These are phyloP conservation scores for Centruroides sculpturatus DNA, from an alignment of 1,140 invertebrate genomes.

Conservation along the genomic window DNA sequence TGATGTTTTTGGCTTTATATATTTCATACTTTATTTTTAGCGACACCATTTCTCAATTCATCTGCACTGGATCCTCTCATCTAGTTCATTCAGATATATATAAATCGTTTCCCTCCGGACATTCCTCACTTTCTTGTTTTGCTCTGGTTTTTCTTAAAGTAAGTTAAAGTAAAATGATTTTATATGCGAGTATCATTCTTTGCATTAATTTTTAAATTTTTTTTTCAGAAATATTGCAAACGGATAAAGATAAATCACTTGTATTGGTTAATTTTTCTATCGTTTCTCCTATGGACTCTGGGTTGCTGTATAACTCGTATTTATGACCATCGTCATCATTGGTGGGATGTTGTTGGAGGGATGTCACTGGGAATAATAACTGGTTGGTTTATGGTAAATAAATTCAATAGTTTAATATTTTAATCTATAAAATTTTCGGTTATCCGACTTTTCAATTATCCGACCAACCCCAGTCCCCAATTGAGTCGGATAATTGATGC, in stretches of 20 bases:
- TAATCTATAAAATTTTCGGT: too few species aligned
- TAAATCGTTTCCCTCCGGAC: constrained; percentile 62
- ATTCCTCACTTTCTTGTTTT: constrained; percentile 51
- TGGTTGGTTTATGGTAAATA: too few species aligned
- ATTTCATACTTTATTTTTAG: constrained; percentile 20
- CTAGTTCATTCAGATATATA: constrained; percentile 44
- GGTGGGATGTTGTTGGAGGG: constrained; percentile 66
- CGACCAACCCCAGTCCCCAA: too few species aligned
- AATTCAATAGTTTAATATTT: too few species aligned
- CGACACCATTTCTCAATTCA: constrained; percentile 40
- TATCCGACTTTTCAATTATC: too few species aligned
- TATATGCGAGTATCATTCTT: too few species aligned
- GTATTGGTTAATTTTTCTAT: too few species aligned
- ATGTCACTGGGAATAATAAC: constrained; percentile 37
- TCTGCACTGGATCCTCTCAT: constrained; percentile 33
- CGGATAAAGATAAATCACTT: too few species aligned
- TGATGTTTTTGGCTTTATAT: neutral
- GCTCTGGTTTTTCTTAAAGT: constrained; percentile 51
- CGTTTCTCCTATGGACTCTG: constrained; percentile 23
- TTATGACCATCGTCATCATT: constrained; percentile 93
- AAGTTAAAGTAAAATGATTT: constrained; percentile 28
- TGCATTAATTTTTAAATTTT: too few species aligned
- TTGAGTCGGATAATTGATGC: too few species aligned
- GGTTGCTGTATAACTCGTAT: constrained; percentile 61
- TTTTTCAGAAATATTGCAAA: too few species aligned